Base-by-base conservation (phyloP, 1,140 invertebrate genomes). In the Monochamus saltuarius region DNA sequence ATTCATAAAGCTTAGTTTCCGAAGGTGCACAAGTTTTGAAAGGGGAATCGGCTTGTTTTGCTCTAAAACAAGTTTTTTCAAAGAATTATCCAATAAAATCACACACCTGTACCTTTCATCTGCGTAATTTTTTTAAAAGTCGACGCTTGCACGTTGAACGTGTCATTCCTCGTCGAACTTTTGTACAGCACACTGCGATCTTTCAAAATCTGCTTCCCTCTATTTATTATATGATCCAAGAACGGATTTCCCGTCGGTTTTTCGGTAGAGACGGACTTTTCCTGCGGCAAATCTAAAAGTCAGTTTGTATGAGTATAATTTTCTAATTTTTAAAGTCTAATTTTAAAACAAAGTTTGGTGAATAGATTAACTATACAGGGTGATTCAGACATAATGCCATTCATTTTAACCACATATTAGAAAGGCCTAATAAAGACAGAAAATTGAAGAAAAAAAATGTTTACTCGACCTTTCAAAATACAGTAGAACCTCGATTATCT, bases 1-100 rank as follows among this genome's bases (percentile, higher is more conserved):
- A 56, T 64, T 65, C 16, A 65, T 56, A 46, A 68, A 68, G 36
- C 65, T 62, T n/a, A 66, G 40, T 43, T 64, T 66, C n/a, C 62
- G 52, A 16, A 64, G 49, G 56, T 67, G 64, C 4, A 57, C 42
- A 8, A 61, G 42, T 35, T 45, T 61, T 4, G 62, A 54, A 4
- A 61, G 34, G n/a, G 59, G 53, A 1, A 64, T 45, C 35, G 49
- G 11, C 7, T 57, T 51, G 38, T 13, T 42, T 4, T 7, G n/a
- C 16, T 42, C 40, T 42, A 13, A 13, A 42, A 13, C 40, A 42
- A 39, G 9, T 39, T 39, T 39, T 10, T 47, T 47, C n/a, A 29
- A 29, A 29, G 22, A 29, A 29, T 29, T 29, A 29, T 6, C 22
- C 22, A 29, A n/a, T 6, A 29, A 29, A 29, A 29, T 3, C 22